Evolutionary conservation across 2,888 invertebrate genomes (phyloP).

Genomic region (Acheta domesticus): DNA sequence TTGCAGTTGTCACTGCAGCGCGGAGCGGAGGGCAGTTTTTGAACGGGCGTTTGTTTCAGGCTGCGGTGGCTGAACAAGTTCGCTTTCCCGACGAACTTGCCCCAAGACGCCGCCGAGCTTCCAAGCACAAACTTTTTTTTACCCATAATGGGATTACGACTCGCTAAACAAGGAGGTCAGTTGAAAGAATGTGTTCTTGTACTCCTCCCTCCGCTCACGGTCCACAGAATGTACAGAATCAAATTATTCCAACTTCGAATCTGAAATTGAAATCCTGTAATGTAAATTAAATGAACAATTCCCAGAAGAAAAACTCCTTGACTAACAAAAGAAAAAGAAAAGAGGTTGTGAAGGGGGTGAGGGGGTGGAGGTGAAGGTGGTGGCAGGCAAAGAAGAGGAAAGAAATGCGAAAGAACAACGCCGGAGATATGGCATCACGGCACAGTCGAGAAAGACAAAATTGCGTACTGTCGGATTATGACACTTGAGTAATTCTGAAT

Average conservation of each 20-base stretch:
- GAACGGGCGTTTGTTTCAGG: no score
- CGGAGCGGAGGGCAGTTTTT: no score
- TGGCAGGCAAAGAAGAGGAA: background rate
- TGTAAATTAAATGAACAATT: constrained; percentile 32
- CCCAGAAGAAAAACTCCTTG: constrained; percentile 29
- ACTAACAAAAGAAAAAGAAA: constrained; percentile 30
- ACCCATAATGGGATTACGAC: background rate
- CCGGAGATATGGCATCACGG: background rate
- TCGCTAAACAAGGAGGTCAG: constrained; percentile 18
- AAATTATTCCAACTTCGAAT: constrained; percentile 28
- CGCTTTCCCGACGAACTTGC: no score
- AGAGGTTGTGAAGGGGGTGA: background rate
- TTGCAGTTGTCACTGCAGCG: no score
- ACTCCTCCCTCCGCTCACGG: background rate
- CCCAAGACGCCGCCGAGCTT: background rate
- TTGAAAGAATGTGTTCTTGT: constrained; percentile 18
- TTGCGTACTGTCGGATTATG: constrained; percentile 29
- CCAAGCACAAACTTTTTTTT: background rate
- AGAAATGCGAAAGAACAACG: background rate
- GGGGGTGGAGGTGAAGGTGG: background rate
- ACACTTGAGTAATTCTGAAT: constrained; percentile 29
- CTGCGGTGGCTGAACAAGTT: no score
- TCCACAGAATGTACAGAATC: constrained; percentile 27
- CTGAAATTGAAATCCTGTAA: constrained; percentile 31
- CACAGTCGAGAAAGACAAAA: constrained; percentile 23